Evolutionary conservation across 2,113 vertebrate genomes (phyloP).

Genomic region (Gulo gulo): DNA sequence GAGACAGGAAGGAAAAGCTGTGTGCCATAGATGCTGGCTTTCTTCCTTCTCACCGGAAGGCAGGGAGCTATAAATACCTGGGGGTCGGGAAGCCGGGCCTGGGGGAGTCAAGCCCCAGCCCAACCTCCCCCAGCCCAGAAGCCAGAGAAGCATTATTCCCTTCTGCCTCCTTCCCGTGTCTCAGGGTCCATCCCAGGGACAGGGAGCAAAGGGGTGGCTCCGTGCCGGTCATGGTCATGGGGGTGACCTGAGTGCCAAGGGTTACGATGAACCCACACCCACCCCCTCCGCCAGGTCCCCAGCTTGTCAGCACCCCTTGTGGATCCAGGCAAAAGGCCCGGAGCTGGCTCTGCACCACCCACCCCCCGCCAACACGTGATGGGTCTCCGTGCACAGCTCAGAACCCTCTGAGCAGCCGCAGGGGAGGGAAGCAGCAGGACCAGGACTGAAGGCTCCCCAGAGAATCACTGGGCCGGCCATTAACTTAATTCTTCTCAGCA

Average conservation of each 20-base stretch:
- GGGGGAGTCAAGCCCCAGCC: neutral
- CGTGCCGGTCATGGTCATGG: neutral
- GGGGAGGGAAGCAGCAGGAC: neutral
- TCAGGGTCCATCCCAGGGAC: neutral
- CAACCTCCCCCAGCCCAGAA: neutral
- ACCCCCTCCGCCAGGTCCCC: neutral
- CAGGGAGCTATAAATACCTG: neutral
- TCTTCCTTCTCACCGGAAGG: neutral
- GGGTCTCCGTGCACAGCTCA: no score
- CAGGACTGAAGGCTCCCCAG: neutral
- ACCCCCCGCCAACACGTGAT: no score
- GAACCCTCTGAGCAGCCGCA: neutral
- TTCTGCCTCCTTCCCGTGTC: neutral
- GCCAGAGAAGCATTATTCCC: neutral
- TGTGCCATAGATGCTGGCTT: neutral
- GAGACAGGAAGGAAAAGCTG: neutral
- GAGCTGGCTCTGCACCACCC: neutral
- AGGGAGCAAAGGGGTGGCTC: neutral
- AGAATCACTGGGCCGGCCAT: neutral
- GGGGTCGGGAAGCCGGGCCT: neutral
- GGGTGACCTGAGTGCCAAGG: neutral
- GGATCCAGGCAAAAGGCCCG: neutral
- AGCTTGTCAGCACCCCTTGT: neutral
- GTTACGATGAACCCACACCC: neutral
- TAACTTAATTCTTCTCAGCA: neutral